Percentiles rank a stretch among this genome's conserved stretches.
Conservation (phyloP, 1,140 invertebrate species). For the Caerostris darwini region DNA sequence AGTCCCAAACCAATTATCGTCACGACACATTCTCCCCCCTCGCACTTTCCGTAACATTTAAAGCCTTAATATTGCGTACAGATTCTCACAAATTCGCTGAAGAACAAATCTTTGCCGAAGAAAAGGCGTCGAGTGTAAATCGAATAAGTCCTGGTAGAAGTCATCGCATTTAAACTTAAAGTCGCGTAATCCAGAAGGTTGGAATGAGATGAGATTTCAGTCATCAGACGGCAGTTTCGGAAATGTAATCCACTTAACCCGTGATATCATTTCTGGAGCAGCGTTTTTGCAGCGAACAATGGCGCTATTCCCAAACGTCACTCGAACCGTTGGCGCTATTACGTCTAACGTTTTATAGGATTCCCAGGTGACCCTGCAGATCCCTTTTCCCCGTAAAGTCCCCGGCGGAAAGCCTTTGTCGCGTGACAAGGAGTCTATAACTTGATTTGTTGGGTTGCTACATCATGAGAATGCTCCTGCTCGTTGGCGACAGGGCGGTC, state of each 20-base stretch:
- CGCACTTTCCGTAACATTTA: too few species aligned
- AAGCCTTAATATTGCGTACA: too few species aligned
- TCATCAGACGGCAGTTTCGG: conserved; percentile 1
- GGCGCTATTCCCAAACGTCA: conserved; percentile 63
- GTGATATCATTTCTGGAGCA: conserved; percentile 63
- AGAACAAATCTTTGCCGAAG: too few species aligned
- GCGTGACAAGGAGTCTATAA: conserved; percentile 51
- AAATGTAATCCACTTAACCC: conserved; percentile 75
- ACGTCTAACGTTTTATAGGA: conserved; percentile 64
- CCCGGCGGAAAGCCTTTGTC: conserved; percentile 67
- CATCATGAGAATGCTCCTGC: background rate
- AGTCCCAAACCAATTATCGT: too few species aligned
- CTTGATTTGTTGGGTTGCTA: conserved; percentile 30
- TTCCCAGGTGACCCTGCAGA: conserved; percentile 50
- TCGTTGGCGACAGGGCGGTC: background rate
- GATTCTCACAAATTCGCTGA: too few species aligned
- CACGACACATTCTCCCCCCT: too few species aligned
- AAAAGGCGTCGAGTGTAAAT: background rate
- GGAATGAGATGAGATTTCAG: conserved; percentile 46
- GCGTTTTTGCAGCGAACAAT: conserved; percentile 52
- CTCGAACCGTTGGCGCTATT: conserved; percentile 46
- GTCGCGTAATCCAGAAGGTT: conserved; percentile 7
- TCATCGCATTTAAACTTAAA: conserved; percentile 40
- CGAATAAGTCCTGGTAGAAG: background rate
- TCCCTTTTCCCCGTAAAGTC: conserved; percentile 50